These are phyloP conservation scores for Merluccius polli DNA, from an alignment of 2,797 vertebrate genomes.

Conservation along the genomic window DNA sequence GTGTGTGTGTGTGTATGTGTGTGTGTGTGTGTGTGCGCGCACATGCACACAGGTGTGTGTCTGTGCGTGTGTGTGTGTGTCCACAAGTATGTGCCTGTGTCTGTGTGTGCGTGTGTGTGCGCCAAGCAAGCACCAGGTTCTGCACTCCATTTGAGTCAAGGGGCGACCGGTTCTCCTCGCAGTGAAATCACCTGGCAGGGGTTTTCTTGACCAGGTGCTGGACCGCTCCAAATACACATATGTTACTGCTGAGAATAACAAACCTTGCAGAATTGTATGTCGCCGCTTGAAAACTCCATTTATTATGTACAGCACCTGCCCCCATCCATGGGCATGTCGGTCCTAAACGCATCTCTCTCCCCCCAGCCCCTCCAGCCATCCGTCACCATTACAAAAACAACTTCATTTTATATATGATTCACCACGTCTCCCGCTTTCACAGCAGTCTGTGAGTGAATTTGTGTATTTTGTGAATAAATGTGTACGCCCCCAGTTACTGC, in stretches of 20 bases:
- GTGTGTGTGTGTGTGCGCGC: neutral
- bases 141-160: neutral
- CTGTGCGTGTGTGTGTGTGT: neutral
- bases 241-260: neutral
- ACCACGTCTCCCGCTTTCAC: neutral
- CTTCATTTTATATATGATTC: neutral
- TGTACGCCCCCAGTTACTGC: neutral
- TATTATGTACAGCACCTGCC: neutral
- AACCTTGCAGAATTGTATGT: neutral
- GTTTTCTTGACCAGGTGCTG: neutral
- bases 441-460: neutral
- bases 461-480: neutral
- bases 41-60: neutral
- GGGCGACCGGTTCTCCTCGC: neutral
- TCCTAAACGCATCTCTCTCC: neutral
- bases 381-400: neutral
- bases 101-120: neutral
- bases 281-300: neutral
- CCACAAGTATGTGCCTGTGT: neutral
- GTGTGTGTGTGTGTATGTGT: neutral
- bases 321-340: neutral
- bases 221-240: neutral
- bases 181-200: slow-evolving; percentile 1
- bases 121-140: neutral
- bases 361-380: neutral